These are phyloP conservation scores for Acyrthosiphon pisum DNA, from an alignment of 1,140 invertebrate genomes.

Conservation along the genomic window DNA sequence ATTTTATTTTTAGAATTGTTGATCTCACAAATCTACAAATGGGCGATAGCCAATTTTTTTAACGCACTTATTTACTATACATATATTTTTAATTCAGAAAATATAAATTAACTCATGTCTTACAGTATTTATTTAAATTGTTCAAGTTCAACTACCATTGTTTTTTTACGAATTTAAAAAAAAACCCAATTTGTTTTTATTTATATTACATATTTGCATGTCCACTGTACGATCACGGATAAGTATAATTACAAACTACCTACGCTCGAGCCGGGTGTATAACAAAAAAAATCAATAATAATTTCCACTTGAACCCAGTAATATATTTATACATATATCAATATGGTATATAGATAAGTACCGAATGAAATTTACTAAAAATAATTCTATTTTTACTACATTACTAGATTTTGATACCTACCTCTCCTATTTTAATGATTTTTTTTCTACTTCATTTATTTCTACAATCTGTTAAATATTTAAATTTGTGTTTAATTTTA, in stretches of 20 bases:
- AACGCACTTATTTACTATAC: neutral
- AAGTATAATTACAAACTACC: neutral
- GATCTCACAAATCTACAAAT: neutral
- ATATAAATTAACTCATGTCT: neutral
- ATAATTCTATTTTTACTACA: neutral
- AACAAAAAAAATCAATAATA: too few relatives aligned
- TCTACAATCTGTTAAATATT: neutral
- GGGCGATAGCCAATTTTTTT: neutral
- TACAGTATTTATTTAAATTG: neutral
- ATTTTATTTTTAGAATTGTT: conserved; percentile 2
- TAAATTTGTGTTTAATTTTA: neutral
- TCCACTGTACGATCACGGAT: neutral
- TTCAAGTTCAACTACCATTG: neutral
- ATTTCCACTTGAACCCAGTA: too few relatives aligned
- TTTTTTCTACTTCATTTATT: neutral
- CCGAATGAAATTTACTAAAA: neutral
- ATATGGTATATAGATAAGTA: too few relatives aligned
- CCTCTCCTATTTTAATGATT: neutral
- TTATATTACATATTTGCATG: neutral
- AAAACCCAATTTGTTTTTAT: neutral
- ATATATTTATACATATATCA: too few relatives aligned
- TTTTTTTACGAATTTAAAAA: neutral
- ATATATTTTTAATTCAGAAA: neutral
- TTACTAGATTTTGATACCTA: neutral
- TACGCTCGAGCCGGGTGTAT: too few relatives aligned